A percentile compares a stretch with the other conserved stretches of the same genome.
phyloP scores from a whole-genome alignment of 2,113 vertebrate genomes.

The Formicarius rufipectus region DNA sequence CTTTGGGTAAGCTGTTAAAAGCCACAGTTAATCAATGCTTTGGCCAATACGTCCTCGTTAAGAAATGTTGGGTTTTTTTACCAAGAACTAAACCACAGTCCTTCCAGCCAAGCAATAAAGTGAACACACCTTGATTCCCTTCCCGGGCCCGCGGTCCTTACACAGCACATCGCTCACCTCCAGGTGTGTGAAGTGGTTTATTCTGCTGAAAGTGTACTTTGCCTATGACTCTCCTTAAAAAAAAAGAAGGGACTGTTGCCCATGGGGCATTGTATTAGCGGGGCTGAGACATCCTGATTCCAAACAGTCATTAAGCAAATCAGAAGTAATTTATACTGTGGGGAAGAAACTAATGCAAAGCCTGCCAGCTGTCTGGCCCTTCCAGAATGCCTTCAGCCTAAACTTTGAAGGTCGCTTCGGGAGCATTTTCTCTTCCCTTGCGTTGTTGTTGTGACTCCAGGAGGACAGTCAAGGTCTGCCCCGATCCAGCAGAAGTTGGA shows the following conservation, averaged over 20 bases:
- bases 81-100: neutral
- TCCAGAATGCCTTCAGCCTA: constrained; percentile 52
- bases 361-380: constrained; percentile 69
- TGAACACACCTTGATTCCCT: neutral
- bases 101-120: neutral
- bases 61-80: neutral
- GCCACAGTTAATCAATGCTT: constrained; percentile 42
- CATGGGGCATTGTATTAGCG: constrained; percentile 50
- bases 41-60: neutral
- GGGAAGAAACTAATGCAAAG: constrained; percentile 70
- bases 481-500: neutral
- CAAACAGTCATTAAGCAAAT: constrained; percentile 71
- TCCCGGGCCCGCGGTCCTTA: neutral
- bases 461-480: neutral
- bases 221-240: constrained; percentile 44
- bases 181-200: constrained; percentile 60
- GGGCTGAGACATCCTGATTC: constrained; percentile 62
- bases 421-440: neutral
- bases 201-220: constrained; percentile 47
- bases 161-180: constrained; percentile 13
- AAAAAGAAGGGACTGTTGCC: constrained; percentile 58
- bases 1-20: constrained; percentile 57
- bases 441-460: constrained; percentile 18
- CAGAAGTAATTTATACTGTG: constrained; percentile 69
- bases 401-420: constrained; percentile 12